Percentiles rank a stretch among this genome's conserved stretches.
Conservation (phyloP, 2,797 vertebrate genomes). For the Okamejei kenojei region DNA sequence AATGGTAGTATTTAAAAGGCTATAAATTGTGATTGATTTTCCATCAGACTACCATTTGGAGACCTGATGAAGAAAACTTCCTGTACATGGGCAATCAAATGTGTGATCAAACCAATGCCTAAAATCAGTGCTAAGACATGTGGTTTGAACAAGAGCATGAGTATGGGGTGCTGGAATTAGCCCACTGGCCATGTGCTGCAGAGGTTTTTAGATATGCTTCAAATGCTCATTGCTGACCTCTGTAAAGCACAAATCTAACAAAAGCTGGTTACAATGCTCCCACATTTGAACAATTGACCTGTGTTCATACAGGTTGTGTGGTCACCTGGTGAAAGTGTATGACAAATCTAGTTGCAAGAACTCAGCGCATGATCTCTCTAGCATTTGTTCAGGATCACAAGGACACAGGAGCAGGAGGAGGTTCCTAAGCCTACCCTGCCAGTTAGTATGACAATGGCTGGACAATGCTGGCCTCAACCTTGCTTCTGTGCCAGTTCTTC, state of each 20-base stretch:
- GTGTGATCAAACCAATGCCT: not conserved
- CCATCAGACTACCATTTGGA: not conserved
- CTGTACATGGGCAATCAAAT: not conserved
- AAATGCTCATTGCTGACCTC: no score
- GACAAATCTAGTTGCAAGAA: not conserved
- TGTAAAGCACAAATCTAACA: not conserved
- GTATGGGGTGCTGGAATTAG: not conserved
- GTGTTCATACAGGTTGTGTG: not conserved
- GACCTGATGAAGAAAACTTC: not conserved
- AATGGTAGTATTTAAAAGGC: not conserved
- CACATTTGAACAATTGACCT: not conserved
- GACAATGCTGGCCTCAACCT: no score
- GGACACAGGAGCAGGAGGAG: no score
- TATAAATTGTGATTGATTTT: constrained; percentile 11
- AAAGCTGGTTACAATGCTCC: not conserved
- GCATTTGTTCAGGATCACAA: not conserved
- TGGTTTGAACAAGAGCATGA: not conserved
- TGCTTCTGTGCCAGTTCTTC: no score
- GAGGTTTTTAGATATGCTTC: no score
- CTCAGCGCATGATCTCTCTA: not conserved
- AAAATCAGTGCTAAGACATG: not conserved
- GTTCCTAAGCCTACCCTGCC: no score
- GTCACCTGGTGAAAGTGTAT: not conserved
- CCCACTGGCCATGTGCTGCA: not conserved
- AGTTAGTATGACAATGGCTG: no score